Evolutionary conservation across 2,113 vertebrate species (phyloP), one percentile per base, ranked within the genome.

Genomic region (Strigops habroptila): DNA sequence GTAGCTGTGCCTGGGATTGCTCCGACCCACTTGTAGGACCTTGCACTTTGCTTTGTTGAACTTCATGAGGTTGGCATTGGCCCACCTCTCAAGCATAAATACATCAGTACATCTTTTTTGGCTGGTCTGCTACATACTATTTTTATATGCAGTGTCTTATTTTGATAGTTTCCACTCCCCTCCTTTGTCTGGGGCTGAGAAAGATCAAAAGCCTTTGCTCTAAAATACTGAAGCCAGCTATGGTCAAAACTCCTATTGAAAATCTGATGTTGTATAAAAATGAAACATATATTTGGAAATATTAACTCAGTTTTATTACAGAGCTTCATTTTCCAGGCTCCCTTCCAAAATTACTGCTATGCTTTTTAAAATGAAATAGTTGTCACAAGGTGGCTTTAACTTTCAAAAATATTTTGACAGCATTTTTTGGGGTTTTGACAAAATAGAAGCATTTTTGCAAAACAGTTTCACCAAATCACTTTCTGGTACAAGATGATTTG

Each of bases 331-430:
- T 25, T 79, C 51, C 28, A 90, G 44, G 35, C 59, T 84, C 10
- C 35, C 9, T 90, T 95, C 75, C 41, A 90, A 73, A 94, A 93
- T 44, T 24, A 88, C 23, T 57, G 12, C 24, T 55, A 33, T 63
- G 28, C 17, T 86, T 94, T 82, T 65, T 8, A 60, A 92, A 84
- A 88, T 37, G 7, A 83, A 95, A 65, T 55, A 65, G 18, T 82
- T 85, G 65, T 52, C 62, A 78, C 4, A 44, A 63, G 77, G 28
- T 76, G 43, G 43, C 43, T 91, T 95, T 74, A 91, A 49, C 62
- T 84, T 85, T 31, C 28, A 69, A 82, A 84, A 95, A 82, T 84
- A 91, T 87, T 93, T 95, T 81, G 89, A 76, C 65, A 95, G 30
- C 28, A 65, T 73, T 94, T 77, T 21, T 31, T 31, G 23, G 8